Conservation (phyloP, 2,888 invertebrate genomes). For the Drosophila emarginata region DNA sequence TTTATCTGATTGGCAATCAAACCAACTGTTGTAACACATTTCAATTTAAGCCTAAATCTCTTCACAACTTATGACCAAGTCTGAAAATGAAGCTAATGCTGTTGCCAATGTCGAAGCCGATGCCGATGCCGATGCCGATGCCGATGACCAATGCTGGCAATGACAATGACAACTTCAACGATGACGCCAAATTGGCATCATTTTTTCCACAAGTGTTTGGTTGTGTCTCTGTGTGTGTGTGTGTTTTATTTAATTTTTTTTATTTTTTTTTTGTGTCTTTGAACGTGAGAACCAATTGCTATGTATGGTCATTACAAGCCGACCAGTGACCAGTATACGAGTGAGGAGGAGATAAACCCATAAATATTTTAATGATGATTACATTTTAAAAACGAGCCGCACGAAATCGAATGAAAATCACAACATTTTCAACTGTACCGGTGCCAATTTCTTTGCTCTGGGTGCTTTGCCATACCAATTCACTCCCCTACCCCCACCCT, state of each 20-base stretch:
- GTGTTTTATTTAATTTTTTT: background rate
- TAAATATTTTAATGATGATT: constrained; percentile 78
- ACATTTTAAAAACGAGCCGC: constrained; percentile 69
- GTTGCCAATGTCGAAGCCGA: background rate
- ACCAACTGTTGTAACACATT: background rate
- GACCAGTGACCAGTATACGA: constrained; percentile 46
- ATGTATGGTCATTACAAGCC: constrained; percentile 75
- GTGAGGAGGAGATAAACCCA: constrained; percentile 64
- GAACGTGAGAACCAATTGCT: constrained; percentile 77
- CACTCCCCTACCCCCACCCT: background rate
- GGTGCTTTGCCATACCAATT: background rate
- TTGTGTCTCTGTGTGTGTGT: constrained; percentile 14
- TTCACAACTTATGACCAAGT: background rate
- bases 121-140: background rate
- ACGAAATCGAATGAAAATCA: constrained; percentile 59
- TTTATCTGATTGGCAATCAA: background rate
- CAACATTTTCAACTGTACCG: constrained; percentile 39
- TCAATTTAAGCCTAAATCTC: background rate
- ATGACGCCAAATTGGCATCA: constrained; percentile 76
- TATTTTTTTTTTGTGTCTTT: constrained; percentile 24
- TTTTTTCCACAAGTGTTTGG: constrained; percentile 35
- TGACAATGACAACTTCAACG: constrained; percentile 38
- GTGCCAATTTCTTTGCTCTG: constrained; percentile 12
- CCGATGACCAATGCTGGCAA: constrained; percentile 4
- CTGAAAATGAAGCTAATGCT: background rate